phyloP scores from a whole-genome alignment of 1,140 invertebrate species.

The Caerostris darwini region DNA sequence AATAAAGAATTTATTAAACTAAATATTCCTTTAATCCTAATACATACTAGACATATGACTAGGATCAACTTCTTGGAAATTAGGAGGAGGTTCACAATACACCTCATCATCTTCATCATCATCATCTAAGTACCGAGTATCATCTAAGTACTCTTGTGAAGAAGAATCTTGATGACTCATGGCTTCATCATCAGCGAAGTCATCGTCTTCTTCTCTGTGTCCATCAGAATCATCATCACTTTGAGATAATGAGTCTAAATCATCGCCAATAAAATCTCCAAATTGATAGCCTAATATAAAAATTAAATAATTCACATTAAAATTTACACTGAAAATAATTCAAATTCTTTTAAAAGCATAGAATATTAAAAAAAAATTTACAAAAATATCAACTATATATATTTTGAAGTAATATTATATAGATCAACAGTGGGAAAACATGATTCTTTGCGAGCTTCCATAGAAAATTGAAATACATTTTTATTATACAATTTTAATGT shows the following conservation, averaged over 20 bases:
- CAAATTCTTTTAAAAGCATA: too few relatives aligned
- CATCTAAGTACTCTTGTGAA: slow-evolving; percentile 83
- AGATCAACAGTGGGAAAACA: neutral
- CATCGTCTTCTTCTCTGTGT: slow-evolving; percentile 85
- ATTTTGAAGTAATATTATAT: neutral
- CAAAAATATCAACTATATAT: neutral
- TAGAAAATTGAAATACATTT: too few relatives aligned
- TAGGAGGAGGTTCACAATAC: slow-evolving; percentile 77
- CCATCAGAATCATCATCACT: slow-evolving; percentile 87
- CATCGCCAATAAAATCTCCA: slow-evolving; percentile 82
- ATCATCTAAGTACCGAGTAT: slow-evolving; percentile 80
- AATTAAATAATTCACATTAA: neutral
- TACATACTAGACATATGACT: slow-evolving; percentile 72
- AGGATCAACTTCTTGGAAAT: slow-evolving; percentile 74
- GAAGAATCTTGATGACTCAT: slow-evolving; percentile 85
- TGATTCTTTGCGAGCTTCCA: too few relatives aligned
- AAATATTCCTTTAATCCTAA: neutral
- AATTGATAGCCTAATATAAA: slow-evolving; percentile 86
- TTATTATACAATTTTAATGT: too few relatives aligned
- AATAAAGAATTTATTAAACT: neutral
- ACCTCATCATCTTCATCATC: slow-evolving; percentile 78
- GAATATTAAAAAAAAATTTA: too few relatives aligned
- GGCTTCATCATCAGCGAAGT: slow-evolving; percentile 87
- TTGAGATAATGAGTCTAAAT: slow-evolving; percentile 82
- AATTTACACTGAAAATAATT: too few relatives aligned